Percentiles rank a stretch among this genome's conserved stretches.
Evolutionary conservation across 2,888 invertebrate species (phyloP).

Genomic region (Seira ritae): DNA sequence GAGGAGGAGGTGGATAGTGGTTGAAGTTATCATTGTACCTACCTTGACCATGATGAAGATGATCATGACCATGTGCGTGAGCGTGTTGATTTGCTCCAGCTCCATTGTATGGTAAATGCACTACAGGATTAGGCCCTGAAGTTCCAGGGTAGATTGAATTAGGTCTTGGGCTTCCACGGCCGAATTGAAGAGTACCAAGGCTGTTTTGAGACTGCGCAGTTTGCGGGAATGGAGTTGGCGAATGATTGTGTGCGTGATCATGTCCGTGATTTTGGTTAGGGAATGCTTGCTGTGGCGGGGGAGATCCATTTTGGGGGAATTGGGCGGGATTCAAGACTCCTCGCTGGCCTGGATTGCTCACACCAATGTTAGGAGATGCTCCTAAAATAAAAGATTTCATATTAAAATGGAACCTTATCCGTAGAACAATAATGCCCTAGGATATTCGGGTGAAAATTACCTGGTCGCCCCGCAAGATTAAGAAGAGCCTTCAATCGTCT

Average conservation of each 20-base stretch:
- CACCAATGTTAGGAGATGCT: conserved; percentile 37
- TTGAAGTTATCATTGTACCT: conserved; percentile 26
- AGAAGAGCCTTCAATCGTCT: conserved; percentile 39
- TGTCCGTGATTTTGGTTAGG: conserved; percentile 37
- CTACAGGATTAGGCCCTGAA: background rate
- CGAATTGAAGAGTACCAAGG: conserved; percentile 38
- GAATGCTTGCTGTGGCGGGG: background rate
- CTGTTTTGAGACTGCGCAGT: conserved; percentile 43
- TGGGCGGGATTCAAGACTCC: conserved; percentile 41
- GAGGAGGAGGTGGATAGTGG: background rate
- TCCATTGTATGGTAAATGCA: conserved; percentile 34
- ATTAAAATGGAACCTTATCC: too few species aligned
- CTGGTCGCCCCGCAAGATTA: conserved; percentile 24
- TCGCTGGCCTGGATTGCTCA: conserved; percentile 25
- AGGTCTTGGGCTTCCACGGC: conserved; percentile 22
- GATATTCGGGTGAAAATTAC: too few species aligned
- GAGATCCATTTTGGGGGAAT: conserved; percentile 13
- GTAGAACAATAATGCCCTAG: too few species aligned
- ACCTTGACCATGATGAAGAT: conserved; percentile 48
- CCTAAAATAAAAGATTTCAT: too few species aligned
- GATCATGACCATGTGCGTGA: conserved; percentile 36
- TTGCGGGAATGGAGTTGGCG: conserved; percentile 35
- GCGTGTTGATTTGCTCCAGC: conserved; percentile 1
- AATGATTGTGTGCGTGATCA: background rate
- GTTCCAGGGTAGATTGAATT: conserved; percentile 23